A percentile compares a stretch with the other conserved stretches of the same genome.
Evolutionary conservation across 1,140 invertebrate species (phyloP).

Genomic region (Eufriesea mexicana): DNA sequence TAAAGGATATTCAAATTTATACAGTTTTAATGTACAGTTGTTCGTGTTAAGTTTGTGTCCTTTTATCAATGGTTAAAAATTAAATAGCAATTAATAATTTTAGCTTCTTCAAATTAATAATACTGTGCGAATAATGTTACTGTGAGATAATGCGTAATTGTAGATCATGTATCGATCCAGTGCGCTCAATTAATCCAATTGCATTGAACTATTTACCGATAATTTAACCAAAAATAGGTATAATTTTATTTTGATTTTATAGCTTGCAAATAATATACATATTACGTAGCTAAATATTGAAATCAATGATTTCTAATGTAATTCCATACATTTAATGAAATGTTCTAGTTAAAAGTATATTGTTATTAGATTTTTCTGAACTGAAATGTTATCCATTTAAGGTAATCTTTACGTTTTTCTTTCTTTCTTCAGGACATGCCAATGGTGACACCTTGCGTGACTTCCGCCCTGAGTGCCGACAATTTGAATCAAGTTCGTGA

Average conservation of each 20-base stretch:
- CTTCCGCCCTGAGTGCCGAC: slow-evolving; percentile 76
- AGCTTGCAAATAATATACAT: too few species aligned
- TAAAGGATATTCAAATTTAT: background rate
- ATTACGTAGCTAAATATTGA: too few species aligned
- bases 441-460: slow-evolving; percentile 74
- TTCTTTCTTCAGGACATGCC: slow-evolving; percentile 67
- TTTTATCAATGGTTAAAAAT: background rate
- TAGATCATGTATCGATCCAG: background rate
- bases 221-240: slow-evolving; percentile 13
- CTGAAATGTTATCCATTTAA: slow-evolving; percentile 1
- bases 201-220: background rate
- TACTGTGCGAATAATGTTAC: too few species aligned
- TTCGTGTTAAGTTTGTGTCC: too few species aligned
- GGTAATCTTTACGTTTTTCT: background rate
- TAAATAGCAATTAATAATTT: background rate
- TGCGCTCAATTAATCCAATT: background rate
- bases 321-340: too few species aligned
- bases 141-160: background rate
- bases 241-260: too few species aligned
- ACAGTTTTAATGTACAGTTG: background rate
- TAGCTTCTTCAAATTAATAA: too few species aligned
- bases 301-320: too few species aligned
- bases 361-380: background rate
- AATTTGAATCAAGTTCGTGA: slow-evolving; percentile 77
- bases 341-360: background rate